Evolutionary conservation across 2,888 invertebrate genomes (phyloP).

Genomic region (Beris chalybata): DNA sequence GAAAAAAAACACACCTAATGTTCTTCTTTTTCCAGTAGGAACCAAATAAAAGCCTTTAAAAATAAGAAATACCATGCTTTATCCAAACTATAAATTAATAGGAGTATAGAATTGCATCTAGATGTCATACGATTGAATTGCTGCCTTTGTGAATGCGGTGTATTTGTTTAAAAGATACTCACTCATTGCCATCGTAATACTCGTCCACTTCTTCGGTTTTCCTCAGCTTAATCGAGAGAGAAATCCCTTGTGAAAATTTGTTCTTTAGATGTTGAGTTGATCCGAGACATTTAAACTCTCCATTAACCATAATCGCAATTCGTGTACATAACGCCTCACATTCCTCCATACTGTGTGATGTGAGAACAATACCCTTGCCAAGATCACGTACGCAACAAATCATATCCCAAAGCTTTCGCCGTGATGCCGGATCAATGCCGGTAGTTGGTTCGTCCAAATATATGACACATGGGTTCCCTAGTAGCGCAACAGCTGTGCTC

Average conservation of each 20-base stretch:
- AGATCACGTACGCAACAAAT: slow-evolving; percentile 66
- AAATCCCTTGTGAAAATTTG: slow-evolving; percentile 64
- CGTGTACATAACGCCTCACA: slow-evolving; percentile 78
- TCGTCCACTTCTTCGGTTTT: slow-evolving; percentile 42
- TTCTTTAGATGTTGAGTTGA: slow-evolving; percentile 73
- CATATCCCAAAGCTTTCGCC: slow-evolving; percentile 77
- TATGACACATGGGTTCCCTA: slow-evolving; percentile 67
- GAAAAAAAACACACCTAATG: too few relatives aligned
- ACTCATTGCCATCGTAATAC: neutral
- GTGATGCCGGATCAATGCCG: slow-evolving; percentile 70
- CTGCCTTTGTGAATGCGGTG: too few relatives aligned
- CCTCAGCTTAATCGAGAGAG: slow-evolving; percentile 46
- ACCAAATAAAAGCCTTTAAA: too few relatives aligned
- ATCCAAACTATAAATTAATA: too few relatives aligned
- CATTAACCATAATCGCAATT: slow-evolving; percentile 76
- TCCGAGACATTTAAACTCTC: slow-evolving; percentile 71
- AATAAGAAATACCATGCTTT: too few relatives aligned
- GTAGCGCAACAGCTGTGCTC: slow-evolving; percentile 69
- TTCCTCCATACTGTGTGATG: slow-evolving; percentile 81
- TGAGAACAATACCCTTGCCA: slow-evolving; percentile 75
- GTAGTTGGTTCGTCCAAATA: slow-evolving; percentile 65
- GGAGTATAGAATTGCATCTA: too few relatives aligned
- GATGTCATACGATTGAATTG: too few relatives aligned
- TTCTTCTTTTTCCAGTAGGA: too few relatives aligned
- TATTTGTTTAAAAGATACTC: too few relatives aligned